phyloP scores from a whole-genome alignment of 2,888 invertebrate species.

The Cosmopolites sordidus region DNA sequence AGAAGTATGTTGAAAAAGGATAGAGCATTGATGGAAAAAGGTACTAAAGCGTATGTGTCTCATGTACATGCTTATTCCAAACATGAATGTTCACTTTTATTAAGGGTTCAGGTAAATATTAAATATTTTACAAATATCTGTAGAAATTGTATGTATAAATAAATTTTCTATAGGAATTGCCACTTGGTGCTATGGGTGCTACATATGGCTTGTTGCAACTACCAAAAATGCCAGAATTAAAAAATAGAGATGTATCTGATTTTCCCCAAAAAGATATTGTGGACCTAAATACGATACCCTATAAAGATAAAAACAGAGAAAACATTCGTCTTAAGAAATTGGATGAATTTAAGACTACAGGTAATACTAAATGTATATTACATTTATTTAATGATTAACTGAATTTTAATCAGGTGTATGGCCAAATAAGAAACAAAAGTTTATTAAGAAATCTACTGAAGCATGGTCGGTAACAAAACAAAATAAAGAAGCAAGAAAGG shows the following conservation, averaged over 20 bases:
- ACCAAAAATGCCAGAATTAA: slow-evolving; percentile 94
- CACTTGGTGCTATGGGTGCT: slow-evolving; percentile 77
- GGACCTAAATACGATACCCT: slow-evolving; percentile 71
- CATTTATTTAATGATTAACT: no score
- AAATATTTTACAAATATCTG: not conserved
- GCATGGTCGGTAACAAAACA: slow-evolving; percentile 77
- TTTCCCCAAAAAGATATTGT: slow-evolving; percentile 56
- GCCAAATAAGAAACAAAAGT: slow-evolving; percentile 45
- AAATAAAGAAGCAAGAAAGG: slow-evolving; percentile 62
- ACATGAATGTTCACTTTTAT: slow-evolving; percentile 88
- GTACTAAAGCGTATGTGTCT: slow-evolving; percentile 90
- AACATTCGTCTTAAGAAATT: slow-evolving; percentile 67
- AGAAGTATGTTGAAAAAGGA: slow-evolving; percentile 65
- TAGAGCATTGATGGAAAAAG: slow-evolving; percentile 78
- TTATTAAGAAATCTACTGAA: slow-evolving; percentile 57
- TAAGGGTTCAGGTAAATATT: slow-evolving; percentile 65
- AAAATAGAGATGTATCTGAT: slow-evolving; percentile 55
- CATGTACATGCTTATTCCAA: slow-evolving; percentile 91
- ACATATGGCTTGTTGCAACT: slow-evolving; percentile 87
- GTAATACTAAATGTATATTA: slow-evolving; percentile 45
- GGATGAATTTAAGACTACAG: slow-evolving; percentile 66
- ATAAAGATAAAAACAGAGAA: slow-evolving; percentile 77
- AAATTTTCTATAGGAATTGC: slow-evolving; percentile 59
- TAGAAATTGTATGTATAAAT: no score
- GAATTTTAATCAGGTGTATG: slow-evolving; percentile 37